phyloP scores from a whole-genome alignment of 92 coral and sea anemone genomes.

The Palythoa grandis region DNA sequence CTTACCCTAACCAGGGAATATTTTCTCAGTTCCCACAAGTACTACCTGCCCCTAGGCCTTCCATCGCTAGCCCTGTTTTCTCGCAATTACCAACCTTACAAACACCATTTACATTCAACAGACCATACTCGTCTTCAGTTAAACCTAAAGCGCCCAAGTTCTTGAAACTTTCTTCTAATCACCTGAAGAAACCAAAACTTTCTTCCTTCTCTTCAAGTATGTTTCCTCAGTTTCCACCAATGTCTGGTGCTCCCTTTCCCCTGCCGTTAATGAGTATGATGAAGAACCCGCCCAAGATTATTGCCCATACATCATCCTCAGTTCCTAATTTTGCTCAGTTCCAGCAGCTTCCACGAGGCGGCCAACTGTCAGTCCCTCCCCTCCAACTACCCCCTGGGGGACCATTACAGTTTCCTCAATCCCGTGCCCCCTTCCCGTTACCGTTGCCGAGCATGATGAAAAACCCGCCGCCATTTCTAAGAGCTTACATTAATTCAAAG shows the following conservation, averaged over 20 bases:
- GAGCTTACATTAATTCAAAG: slow-evolving; percentile 1
- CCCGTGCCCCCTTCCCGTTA: slow-evolving; percentile 38
- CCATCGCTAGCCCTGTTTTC: neutral
- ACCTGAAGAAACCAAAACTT: neutral
- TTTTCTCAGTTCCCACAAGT: neutral
- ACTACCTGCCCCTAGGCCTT: neutral
- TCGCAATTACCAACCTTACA: neutral
- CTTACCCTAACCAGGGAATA: neutral
- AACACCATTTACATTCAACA: neutral
- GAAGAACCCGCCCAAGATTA: slow-evolving; percentile 34
- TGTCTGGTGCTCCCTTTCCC: slow-evolving; percentile 28
- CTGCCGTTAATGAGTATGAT: slow-evolving; percentile 42
- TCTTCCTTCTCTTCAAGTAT: neutral
- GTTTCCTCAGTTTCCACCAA: slow-evolving; percentile 9
- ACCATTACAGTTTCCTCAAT: slow-evolving; percentile 35
- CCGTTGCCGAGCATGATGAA: slow-evolving; percentile 45
- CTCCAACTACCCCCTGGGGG: slow-evolving; percentile 40
- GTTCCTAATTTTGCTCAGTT: slow-evolving; percentile 4
- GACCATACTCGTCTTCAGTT: neutral
- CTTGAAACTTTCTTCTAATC: slow-evolving; percentile 25
- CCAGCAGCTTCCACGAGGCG: slow-evolving; percentile 11
- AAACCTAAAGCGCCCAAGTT: slow-evolving; percentile 4
- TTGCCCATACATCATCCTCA: slow-evolving; percentile 6
- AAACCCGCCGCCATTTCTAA: slow-evolving; percentile 31
- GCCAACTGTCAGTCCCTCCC: slow-evolving; percentile 34